Conservation (phyloP, 2,888 invertebrate genomes). For the Pycnomerus fuliginosus region DNA sequence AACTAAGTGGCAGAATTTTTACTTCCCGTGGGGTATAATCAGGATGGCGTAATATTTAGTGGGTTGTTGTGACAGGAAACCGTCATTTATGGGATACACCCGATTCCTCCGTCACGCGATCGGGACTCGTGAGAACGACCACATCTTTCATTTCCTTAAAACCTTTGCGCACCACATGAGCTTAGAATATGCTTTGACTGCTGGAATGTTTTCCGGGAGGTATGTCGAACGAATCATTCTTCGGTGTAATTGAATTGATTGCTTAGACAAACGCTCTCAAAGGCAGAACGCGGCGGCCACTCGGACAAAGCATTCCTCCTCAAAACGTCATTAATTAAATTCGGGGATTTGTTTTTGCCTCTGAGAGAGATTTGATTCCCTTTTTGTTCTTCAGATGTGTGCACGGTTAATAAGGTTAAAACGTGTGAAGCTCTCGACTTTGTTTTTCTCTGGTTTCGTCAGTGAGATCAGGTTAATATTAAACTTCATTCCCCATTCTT, state of each 20-base stretch:
- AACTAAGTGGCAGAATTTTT: slow-evolving; percentile 25
- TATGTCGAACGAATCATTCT: slow-evolving; percentile 50
- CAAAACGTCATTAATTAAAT: slow-evolving; percentile 54
- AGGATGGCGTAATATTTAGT: not conserved
- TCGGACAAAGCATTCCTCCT: slow-evolving; percentile 51
- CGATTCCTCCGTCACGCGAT: slow-evolving; percentile 14
- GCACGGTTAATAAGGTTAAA: slow-evolving; percentile 48
- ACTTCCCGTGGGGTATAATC: slow-evolving; percentile 11
- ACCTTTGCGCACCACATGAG: slow-evolving; percentile 5
- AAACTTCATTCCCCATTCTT: too few relatives aligned
- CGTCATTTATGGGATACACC: not conserved
- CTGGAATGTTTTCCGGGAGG: slow-evolving; percentile 26
- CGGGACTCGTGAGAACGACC: slow-evolving; percentile 11
- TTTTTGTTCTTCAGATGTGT: slow-evolving; percentile 45
- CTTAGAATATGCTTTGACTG: slow-evolving; percentile 14
- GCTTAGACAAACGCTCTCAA: slow-evolving; percentile 52
- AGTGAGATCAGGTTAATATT: slow-evolving; percentile 30
- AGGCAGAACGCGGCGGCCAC: slow-evolving; percentile 40
- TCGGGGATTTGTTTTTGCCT: slow-evolving; percentile 53
- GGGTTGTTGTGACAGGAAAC: slow-evolving; percentile 2
- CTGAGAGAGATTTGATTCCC: slow-evolving; percentile 48
- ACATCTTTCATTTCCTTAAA: slow-evolving; percentile 4
- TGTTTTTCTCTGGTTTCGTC: slow-evolving; percentile 39
- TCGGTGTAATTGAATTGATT: slow-evolving; percentile 52
- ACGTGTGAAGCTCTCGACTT: slow-evolving; percentile 40